Percentiles rank a stretch among this genome's conserved stretches.
phyloP scores from a whole-genome alignment of 2,113 vertebrate species.

The Isurus oxyrinchus region DNA sequence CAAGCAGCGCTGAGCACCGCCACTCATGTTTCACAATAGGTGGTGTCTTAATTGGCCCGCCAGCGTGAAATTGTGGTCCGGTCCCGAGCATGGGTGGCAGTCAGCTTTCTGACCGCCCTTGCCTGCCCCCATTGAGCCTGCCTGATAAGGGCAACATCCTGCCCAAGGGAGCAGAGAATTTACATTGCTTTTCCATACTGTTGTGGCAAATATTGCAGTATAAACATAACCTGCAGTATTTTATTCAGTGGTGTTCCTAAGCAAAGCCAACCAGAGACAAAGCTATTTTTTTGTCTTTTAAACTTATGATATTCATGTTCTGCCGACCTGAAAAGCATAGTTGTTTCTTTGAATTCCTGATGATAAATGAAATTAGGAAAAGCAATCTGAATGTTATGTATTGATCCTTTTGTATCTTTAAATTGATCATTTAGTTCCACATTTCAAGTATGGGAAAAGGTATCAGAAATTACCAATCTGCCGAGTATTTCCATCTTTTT shows the following conservation, averaged over 20 bases:
- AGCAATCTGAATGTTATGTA: background rate
- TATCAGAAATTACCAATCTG: background rate
- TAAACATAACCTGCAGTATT: background rate
- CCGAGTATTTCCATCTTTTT: background rate
- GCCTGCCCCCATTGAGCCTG: no score
- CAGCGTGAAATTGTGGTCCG: no score
- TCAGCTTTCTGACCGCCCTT: no score
- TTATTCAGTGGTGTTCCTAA: background rate
- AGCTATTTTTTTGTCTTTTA: background rate
- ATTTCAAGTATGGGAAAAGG: background rate
- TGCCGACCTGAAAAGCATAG: background rate
- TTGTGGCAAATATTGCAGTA: background rate
- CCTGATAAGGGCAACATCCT: no score
- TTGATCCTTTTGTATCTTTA: background rate
- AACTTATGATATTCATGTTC: background rate
- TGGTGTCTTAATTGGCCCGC: no score
- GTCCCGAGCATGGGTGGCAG: no score
- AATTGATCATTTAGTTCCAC: background rate
- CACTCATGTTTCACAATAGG: no score
- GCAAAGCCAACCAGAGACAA: background rate
- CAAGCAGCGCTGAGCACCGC: no score
- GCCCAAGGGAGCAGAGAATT: background rate
- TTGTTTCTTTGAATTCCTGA: background rate
- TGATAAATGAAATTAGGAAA: background rate
- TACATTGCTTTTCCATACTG: background rate